Base-by-base conservation (phyloP, 2,888 invertebrate genomes). In the Hermodice carunculata region DNA sequence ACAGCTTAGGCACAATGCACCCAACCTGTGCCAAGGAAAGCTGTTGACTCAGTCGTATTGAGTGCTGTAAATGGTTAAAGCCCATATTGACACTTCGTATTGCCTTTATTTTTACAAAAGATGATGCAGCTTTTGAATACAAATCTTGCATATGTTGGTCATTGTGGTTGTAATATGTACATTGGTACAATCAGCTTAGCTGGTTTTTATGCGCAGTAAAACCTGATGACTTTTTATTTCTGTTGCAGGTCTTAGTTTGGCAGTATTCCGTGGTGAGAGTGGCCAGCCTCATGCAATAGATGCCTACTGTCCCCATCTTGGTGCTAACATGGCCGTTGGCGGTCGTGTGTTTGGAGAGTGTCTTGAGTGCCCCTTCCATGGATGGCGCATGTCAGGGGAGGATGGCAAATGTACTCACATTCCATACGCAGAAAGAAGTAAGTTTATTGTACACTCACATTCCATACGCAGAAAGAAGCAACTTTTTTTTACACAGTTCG, bases 251-350 rank as follows among this genome's bases (percentile, higher is more conserved):
- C 88, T 91, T 77, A 90, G 92, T 71, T 88, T 94, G 32, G 92
- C 91, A 40, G 89, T 93, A 0, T 93, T 94, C 29, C 82, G 89
- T 11, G 90, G 90, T 0, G 87, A 89, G 49, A 88, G 89, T 40
- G 91, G 92, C 0, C 75, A 87, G 3, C 91, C 90, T 0, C 90
- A 91, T 60, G 90, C 93, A 0, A 87, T 95, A 34, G 92, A 95
- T 83, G 94, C 95, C 0, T 94, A 94, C 81, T 96, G 96, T 76
- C 95, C 95, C 0, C 96, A 96, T 81, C 87, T 96, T 74, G 96
- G 96, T 0, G 95, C 96, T 0, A 94, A 95, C 82, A 86, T 96
- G 78, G 94, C 90, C 0, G 88, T 92, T 0, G 94, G 94, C 0
- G 95, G 95, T 0, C 80, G 82, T 0, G 89, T 89, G 0, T 80